Evolutionary conservation across 2,888 invertebrate genomes (phyloP).

Genomic region (Laspeyria flexula): DNA sequence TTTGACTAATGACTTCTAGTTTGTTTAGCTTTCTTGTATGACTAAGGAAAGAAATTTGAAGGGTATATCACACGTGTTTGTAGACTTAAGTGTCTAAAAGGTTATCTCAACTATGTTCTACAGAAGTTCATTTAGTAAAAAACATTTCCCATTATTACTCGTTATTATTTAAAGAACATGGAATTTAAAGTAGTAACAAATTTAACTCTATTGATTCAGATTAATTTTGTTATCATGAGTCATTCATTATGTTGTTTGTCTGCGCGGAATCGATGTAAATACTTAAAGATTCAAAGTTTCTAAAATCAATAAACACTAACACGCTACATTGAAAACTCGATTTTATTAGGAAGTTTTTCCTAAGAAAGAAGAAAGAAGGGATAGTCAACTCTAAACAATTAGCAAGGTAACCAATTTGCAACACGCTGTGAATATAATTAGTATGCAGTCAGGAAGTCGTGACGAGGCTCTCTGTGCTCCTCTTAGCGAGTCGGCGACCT

Average conservation of each 20-base stretch:
- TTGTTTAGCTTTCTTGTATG: too few relatives aligned
- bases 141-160: too few relatives aligned
- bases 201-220: conserved; percentile 21
- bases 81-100: too few relatives aligned
- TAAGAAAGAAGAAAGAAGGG: conserved; percentile 13
- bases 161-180: too few relatives aligned
- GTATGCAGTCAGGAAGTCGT: conserved; percentile 65
- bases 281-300: conserved; percentile 25
- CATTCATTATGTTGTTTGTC: conserved; percentile 6
- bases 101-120: too few relatives aligned
- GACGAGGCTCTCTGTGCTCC: conserved; percentile 51
- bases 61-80: too few relatives aligned
- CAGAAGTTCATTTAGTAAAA: too few relatives aligned
- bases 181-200: conserved; percentile 15
- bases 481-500: conserved; percentile 48
- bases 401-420: conserved; percentile 62
- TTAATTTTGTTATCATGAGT: conserved; percentile 17
- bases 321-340: background rate
- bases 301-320: conserved; percentile 25
- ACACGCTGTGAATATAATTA: conserved; percentile 70
- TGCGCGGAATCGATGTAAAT: conserved; percentile 9
- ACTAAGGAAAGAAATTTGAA: too few relatives aligned
- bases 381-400: conserved; percentile 52
- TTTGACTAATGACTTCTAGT: background rate
- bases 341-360: too few relatives aligned